Conservation (phyloP, 2,888 invertebrate genomes). For the Iselma pallidipennis region DNA sequence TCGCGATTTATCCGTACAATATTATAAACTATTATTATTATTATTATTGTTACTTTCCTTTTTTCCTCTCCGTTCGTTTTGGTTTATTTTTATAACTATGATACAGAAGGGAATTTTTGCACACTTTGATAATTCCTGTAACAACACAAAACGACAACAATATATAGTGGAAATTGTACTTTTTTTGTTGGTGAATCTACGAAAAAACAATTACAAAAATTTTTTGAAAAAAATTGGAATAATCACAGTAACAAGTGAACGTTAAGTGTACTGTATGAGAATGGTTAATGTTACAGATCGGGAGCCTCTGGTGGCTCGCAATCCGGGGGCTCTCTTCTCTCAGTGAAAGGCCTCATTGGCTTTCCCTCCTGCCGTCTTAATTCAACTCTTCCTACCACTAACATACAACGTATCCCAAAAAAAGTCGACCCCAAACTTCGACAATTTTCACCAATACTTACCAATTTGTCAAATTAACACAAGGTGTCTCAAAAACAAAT, state of each 20-base stretch:
- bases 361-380: constrained; percentile 18
- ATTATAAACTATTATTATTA: neutral
- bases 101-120: neutral
- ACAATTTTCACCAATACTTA: neutral
- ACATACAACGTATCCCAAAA: neutral
- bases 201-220: neutral
- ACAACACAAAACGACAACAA: neutral
- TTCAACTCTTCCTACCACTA: neutral
- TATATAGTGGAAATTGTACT: neutral
- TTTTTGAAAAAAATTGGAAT: neutral
- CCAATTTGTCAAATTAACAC: neutral
- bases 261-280: neutral
- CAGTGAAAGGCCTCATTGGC: constrained; percentile 9
- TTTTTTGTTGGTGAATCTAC: neutral
- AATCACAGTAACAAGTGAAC: neutral
- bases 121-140: neutral
- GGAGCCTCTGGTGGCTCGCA: constrained; percentile 27
- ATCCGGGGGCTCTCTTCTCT: constrained; percentile 1
- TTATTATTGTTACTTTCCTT: neutral
- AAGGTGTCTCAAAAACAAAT: neutral
- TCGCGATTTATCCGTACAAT: constrained; percentile 12
- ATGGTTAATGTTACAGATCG: constrained; percentile 27
- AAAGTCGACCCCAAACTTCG: neutral
- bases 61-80: no score
- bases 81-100: neutral